Percentiles rank a stretch among this genome's conserved stretches.
Evolutionary conservation across 2,113 vertebrate genomes (phyloP).

Genomic region (Nothoprocta perdicaria): DNA sequence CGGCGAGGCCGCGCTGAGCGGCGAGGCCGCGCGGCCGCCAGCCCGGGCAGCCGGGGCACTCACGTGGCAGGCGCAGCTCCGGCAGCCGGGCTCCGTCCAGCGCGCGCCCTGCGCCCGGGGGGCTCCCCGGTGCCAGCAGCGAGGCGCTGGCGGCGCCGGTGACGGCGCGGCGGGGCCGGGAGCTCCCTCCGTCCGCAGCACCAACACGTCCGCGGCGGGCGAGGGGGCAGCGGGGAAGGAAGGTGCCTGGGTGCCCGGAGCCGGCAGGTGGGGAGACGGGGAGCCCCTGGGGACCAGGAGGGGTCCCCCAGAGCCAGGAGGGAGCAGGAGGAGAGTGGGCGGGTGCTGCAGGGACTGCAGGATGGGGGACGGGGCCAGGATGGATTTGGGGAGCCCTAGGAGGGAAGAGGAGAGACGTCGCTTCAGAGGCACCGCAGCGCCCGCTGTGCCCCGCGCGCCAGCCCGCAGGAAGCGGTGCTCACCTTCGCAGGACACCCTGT

Average conservation of each 20-base stretch:
- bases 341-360: conserved; percentile 59
- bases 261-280: conserved; percentile 44
- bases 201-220: background rate
- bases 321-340: conserved; percentile 57
- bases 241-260: background rate
- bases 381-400: conserved; percentile 70
- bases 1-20: background rate
- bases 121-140: conserved; percentile 70
- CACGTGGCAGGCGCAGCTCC: conserved; percentile 77
- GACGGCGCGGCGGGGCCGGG: background rate
- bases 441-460: fast-evolving
- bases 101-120: conserved; percentile 3
- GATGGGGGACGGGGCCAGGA: conserved; percentile 70
- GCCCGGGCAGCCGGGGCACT: background rate
- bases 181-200: fast-evolving
- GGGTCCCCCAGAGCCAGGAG: conserved; percentile 45
- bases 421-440: background rate
- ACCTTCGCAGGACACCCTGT: conserved; percentile 81
- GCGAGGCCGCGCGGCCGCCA: background rate
- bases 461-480: background rate
- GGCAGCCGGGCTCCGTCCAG: conserved; percentile 72
- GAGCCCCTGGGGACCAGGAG: conserved; percentile 55
- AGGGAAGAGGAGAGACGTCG: background rate
- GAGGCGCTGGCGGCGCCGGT: background rate
- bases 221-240: background rate